These are phyloP conservation scores for Crotalus viridis DNA, from an alignment of 2,113 vertebrate species.

Conservation along the genomic window DNA sequence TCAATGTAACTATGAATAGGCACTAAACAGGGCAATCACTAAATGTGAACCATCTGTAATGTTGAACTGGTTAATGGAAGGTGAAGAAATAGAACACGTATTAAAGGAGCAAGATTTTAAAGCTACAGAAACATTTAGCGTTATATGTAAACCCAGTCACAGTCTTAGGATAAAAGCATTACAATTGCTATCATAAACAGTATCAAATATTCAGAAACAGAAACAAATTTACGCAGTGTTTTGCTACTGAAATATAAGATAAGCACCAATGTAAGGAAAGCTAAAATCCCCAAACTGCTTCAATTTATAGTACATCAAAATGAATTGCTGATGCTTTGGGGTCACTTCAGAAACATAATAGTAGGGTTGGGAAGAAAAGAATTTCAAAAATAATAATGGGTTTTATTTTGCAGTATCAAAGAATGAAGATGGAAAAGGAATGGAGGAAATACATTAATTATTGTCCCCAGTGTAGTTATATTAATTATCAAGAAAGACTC, in stretches of 20 bases:
- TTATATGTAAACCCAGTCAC: neutral
- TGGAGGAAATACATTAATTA: conserved; percentile 33
- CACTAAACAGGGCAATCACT: neutral
- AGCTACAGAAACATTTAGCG: neutral
- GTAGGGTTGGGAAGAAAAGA: neutral
- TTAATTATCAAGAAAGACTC: conserved; percentile 46
- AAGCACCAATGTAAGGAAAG: neutral
- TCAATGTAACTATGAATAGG: neutral
- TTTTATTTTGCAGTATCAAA: conserved; percentile 16
- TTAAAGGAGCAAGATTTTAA: neutral
- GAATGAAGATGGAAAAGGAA: conserved; percentile 29
- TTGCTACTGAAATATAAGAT: neutral
- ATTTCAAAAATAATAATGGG: conserved; percentile 5
- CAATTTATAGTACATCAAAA: neutral
- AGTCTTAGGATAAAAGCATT: neutral
- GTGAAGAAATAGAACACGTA: neutral
- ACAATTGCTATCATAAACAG: neutral
- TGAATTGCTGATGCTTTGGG: neutral
- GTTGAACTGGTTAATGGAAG: neutral
- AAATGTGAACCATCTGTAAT: neutral
- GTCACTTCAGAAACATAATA: conserved; percentile 9
- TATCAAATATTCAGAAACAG: neutral
- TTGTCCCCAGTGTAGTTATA: conserved; percentile 32
- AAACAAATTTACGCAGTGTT: neutral
- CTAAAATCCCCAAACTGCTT: neutral